Percentiles rank a stretch among this genome's conserved stretches.
phyloP scores from a whole-genome alignment of 2,888 invertebrate genomes.

The Pyralis farinalis region DNA sequence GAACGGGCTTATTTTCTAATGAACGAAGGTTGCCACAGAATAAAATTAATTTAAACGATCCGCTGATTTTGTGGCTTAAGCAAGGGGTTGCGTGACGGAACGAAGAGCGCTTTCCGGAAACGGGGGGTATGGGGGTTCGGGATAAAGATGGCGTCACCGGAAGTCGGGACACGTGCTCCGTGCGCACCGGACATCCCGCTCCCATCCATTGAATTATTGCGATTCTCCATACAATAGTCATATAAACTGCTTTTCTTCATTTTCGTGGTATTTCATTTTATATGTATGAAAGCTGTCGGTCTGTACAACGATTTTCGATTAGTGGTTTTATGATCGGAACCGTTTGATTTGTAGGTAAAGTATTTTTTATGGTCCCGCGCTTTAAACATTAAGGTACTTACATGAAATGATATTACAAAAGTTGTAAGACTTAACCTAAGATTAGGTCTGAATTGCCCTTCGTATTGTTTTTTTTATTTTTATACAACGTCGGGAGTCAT shows the following conservation, averaged over 20 bases:
- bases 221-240: slow-evolving; percentile 40
- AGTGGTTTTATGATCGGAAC: slow-evolving; percentile 11
- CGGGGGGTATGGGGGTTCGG: slow-evolving; percentile 41
- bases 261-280: slow-evolving; percentile 25
- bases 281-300: slow-evolving; percentile 6
- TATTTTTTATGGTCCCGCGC: too few species aligned
- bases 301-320: slow-evolving; percentile 30
- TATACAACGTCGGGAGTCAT: too few species aligned
- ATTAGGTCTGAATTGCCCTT: too few species aligned
- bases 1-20: too few species aligned
- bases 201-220: slow-evolving; percentile 74
- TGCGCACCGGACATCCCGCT: slow-evolving; percentile 69
- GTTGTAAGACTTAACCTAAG: too few species aligned
- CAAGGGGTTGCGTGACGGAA: slow-evolving; percentile 70
- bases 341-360: too few species aligned
- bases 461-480: too few species aligned
- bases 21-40: too few species aligned
- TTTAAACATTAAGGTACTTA: too few species aligned
- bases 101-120: slow-evolving; percentile 57
- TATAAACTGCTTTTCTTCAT: slow-evolving; percentile 17
- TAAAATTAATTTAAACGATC: neutral
- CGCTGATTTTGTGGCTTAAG: slow-evolving; percentile 38
- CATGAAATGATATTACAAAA: too few species aligned
- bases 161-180: slow-evolving; percentile 73
- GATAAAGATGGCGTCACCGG: slow-evolving; percentile 76